These are phyloP conservation scores for Gymnosoma rotundatum DNA, from an alignment of 2,888 invertebrate species.

Conservation along the genomic window DNA sequence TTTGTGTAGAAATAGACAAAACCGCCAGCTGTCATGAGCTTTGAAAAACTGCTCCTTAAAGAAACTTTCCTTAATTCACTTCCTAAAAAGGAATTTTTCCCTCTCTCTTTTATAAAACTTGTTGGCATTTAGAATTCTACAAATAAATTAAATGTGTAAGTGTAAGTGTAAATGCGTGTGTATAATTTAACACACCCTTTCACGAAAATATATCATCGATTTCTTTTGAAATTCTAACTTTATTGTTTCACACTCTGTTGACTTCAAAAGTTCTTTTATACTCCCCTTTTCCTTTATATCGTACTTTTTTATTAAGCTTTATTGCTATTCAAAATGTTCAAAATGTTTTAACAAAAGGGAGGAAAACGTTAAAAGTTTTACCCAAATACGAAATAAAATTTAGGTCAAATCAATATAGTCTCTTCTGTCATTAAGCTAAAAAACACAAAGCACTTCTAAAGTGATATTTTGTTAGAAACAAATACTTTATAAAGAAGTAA, in stretches of 20 bases:
- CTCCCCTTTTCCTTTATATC: neutral
- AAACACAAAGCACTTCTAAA: conserved; percentile 4
- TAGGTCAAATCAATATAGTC: conserved; percentile 67
- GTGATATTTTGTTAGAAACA: conserved; percentile 32
- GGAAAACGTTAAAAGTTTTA: conserved; percentile 7
- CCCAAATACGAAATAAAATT: conserved; percentile 43
- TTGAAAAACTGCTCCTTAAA: no score
- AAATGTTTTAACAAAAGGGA: conserved; percentile 1
- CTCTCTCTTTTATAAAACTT: no score
- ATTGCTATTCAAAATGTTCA: conserved; percentile 1
- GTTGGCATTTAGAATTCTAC: neutral
- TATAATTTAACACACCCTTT: conserved; percentile 29
- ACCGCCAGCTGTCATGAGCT: no score
- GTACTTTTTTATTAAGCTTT: conserved; percentile 9
- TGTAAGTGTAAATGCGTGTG: neutral
- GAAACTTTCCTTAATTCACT: no score
- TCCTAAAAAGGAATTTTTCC: no score
- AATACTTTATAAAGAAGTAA: conserved; percentile 47
- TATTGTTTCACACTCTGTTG: conserved; percentile 35
- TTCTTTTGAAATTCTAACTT: conserved; percentile 5
- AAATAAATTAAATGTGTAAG: neutral
- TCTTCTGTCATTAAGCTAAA: conserved; percentile 48
- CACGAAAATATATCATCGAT: conserved; percentile 9
- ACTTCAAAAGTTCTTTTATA: neutral
- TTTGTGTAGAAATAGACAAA: no score